Conservation (phyloP, 2,113 vertebrate genomes). For the Butorides virescens region DNA sequence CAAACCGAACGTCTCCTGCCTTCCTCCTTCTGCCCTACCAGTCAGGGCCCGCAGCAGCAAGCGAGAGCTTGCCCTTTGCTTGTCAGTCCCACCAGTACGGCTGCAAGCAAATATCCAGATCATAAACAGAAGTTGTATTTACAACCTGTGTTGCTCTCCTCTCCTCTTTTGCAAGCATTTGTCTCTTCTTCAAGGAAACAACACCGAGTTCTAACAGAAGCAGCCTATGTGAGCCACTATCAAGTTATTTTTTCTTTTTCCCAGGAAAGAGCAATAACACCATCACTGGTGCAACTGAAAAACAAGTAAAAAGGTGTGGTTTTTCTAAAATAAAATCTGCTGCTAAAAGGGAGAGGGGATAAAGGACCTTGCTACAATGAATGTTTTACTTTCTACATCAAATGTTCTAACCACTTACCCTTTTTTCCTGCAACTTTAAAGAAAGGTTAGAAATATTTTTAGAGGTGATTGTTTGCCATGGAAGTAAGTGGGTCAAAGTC, state of each 20-base stretch:
- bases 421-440: conserved; percentile 5
- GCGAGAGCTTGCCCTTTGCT: background rate
- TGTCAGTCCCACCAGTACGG: background rate
- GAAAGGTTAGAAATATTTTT: conserved; percentile 30
- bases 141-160: background rate
- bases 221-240: background rate
- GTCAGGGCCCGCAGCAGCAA: rapidly evolving
- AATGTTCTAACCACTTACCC: conserved; percentile 14
- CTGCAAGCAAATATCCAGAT: background rate
- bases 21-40: background rate
- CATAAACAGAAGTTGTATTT: background rate
- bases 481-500: background rate
- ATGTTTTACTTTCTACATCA: conserved; percentile 23
- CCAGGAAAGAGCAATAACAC: background rate
- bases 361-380: background rate
- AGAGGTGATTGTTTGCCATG: background rate
- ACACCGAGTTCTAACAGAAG: background rate
- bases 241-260: background rate
- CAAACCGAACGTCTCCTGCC: background rate
- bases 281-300: background rate
- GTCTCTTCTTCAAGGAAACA: background rate
- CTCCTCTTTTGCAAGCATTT: background rate
- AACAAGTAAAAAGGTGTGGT: background rate
- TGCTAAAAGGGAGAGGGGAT: background rate
- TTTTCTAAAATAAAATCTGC: background rate